A percentile compares a stretch with the other conserved stretches of the same genome.
These are phyloP conservation scores for Hydrolagus affinis DNA, from an alignment of 2,113 vertebrate genomes.

Conservation along the genomic window DNA sequence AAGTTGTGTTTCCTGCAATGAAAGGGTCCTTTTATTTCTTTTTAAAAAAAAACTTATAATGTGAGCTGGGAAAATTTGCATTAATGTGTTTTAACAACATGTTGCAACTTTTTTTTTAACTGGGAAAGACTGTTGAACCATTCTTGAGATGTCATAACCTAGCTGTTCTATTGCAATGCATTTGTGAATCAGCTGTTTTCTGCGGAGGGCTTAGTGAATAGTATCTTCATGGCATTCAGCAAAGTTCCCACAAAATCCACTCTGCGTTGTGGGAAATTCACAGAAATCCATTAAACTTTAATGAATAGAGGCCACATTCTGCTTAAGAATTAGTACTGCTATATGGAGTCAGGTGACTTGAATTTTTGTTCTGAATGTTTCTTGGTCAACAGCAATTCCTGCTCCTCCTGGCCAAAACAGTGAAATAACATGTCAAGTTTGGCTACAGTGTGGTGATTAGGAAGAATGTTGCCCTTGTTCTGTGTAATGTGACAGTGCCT, in stretches of 20 bases:
- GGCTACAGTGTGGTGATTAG: constrained; percentile 16
- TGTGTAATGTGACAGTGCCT: constrained; percentile 8
- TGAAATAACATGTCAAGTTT: constrained; percentile 23
- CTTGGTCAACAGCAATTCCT: constrained; percentile 1
- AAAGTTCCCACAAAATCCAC: background rate
- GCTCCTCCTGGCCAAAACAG: constrained; percentile 16
- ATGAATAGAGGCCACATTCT: background rate
- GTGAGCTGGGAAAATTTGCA: background rate
- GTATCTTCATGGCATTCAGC: background rate
- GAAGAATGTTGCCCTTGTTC: constrained; percentile 28
- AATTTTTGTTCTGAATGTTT: constrained; percentile 23
- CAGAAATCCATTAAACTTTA: constrained; percentile 2
- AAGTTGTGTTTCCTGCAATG: background rate
- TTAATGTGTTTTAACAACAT: background rate
- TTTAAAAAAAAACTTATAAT: background rate
- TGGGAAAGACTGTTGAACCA: background rate
- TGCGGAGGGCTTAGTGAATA: background rate
- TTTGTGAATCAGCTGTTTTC: background rate
- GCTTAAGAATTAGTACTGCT: constrained; percentile 11
- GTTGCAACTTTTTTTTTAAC: background rate
- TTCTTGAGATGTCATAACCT: background rate
- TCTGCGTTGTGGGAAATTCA: constrained; percentile 5
- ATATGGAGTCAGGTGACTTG: constrained; percentile 25
- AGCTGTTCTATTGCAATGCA: background rate
- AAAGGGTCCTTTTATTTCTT: too few relatives aligned